These are phyloP conservation scores for Scleropages formosus DNA, from an alignment of 2,797 vertebrate species.

Conservation along the genomic window DNA sequence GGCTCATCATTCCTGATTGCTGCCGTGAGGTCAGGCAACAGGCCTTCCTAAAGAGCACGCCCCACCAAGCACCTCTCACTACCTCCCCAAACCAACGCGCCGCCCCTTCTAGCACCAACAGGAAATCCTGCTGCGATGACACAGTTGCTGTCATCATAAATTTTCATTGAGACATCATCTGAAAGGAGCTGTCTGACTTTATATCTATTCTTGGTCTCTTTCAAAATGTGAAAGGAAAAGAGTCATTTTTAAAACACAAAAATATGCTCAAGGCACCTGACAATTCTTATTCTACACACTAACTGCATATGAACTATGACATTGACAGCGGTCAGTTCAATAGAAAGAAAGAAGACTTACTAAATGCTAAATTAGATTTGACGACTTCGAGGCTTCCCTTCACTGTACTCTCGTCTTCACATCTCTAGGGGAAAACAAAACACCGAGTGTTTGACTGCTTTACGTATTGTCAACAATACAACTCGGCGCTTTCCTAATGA, in stretches of 20 bases:
- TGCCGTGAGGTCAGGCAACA: slow-evolving; percentile 75
- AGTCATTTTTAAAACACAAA: background rate
- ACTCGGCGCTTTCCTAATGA: background rate
- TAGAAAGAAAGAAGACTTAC: slow-evolving; percentile 59
- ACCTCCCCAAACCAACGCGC: slow-evolving; percentile 38
- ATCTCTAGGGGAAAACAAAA: slow-evolving; percentile 50
- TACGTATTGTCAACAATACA: background rate
- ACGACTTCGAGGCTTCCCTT: slow-evolving; percentile 62
- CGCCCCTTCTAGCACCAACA: slow-evolving; percentile 40
- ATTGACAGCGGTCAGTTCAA: background rate
- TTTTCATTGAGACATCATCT: background rate
- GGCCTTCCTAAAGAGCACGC: slow-evolving; percentile 72
- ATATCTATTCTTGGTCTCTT: background rate
- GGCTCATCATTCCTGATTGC: slow-evolving; percentile 73
- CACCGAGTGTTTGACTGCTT: background rate
- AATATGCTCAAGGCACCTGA: background rate
- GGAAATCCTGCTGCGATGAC: slow-evolving; percentile 49
- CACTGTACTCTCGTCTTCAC: slow-evolving; percentile 53
- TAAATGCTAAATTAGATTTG: slow-evolving; percentile 46
- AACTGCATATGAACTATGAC: background rate
- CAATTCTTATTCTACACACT: background rate
- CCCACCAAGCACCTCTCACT: background rate
- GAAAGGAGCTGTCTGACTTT: too few species aligned
- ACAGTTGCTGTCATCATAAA: too few species aligned
- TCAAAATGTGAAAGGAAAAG: background rate